A percentile compares a stretch with the other conserved stretches of the same genome.
These are phyloP conservation scores for Megastigmus dorsalis DNA, from an alignment of 2,888 invertebrate genomes.

Conservation along the genomic window DNA sequence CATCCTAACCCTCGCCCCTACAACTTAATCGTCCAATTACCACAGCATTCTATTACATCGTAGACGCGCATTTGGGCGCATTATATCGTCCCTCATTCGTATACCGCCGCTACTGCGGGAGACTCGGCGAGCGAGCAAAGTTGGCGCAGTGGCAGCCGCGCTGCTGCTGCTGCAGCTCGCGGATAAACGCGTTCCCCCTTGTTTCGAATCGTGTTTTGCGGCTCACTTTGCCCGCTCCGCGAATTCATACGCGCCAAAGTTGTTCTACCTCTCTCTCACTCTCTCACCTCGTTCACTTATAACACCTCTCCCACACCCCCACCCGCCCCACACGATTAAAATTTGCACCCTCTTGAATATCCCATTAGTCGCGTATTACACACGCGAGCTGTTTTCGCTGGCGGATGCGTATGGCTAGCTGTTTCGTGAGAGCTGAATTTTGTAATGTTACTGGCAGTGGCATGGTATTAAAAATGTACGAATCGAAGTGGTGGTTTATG, in stretches of 20 bases:
- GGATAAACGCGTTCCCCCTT: slow-evolving; percentile 27
- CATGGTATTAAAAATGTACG: too few species aligned
- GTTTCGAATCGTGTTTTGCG: slow-evolving; percentile 32
- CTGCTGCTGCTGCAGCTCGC: too few species aligned
- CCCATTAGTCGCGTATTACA: slow-evolving; percentile 5
- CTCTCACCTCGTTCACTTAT: too few species aligned
- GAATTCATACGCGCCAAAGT: slow-evolving; percentile 9
- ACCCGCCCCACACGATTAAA: slow-evolving; percentile 38
- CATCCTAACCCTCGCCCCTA: too few species aligned
- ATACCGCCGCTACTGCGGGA: background rate
- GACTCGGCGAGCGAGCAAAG: slow-evolving; percentile 25
- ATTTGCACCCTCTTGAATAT: slow-evolving; percentile 34
- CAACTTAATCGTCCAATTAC: background rate
- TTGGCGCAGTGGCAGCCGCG: background rate
- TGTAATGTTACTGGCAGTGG: background rate
- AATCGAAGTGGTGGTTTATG: too few species aligned
- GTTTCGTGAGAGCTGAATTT: background rate
- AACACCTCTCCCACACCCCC: too few species aligned
- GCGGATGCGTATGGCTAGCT: too few species aligned
- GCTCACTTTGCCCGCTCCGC: background rate
- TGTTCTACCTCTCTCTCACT: too few species aligned
- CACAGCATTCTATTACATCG: slow-evolving; percentile 8
- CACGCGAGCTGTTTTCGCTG: background rate
- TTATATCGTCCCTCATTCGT: slow-evolving; percentile 29
- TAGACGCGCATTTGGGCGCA: background rate